Conservation (phyloP, 2,888 invertebrate genomes). For the Lasioglossum marginatum region DNA sequence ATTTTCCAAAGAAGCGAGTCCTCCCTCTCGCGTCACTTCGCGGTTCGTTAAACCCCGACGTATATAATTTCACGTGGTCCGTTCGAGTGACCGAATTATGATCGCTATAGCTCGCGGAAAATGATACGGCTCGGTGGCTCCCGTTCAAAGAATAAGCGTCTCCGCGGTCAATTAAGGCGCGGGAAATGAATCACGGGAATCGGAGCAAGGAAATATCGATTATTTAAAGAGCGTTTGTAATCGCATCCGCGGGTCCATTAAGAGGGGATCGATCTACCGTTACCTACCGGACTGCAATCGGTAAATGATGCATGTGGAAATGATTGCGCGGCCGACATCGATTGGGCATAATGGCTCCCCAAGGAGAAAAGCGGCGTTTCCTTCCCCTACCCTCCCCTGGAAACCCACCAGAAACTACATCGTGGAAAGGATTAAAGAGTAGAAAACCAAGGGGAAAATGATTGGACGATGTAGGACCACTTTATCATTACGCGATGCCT, state of each 20-base stretch:
- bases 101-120: not conserved
- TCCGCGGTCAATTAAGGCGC: slow-evolving; percentile 40
- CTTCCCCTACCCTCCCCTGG: slow-evolving; percentile 16
- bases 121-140: slow-evolving; percentile 22
- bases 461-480: slow-evolving; percentile 58
- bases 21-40: not conserved
- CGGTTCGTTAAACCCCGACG: not conserved
- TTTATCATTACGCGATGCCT: slow-evolving; percentile 47
- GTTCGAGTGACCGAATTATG: not conserved
- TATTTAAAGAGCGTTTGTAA: slow-evolving; percentile 50
- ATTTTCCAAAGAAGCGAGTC: not conserved
- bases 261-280: slow-evolving; percentile 60
- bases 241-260: slow-evolving; percentile 39
- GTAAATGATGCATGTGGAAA: slow-evolving; percentile 69
- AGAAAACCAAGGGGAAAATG: slow-evolving; percentile 53
- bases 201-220: slow-evolving; percentile 57
- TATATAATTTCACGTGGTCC: not conserved
- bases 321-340: slow-evolving; percentile 65
- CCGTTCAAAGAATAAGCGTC: slow-evolving; percentile 7
- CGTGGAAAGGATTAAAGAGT: slow-evolving; percentile 39
- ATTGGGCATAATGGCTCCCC: slow-evolving; percentile 61
- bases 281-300: slow-evolving; percentile 36
- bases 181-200: slow-evolving; percentile 32
- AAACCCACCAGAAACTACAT: slow-evolving; percentile 53
- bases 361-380: slow-evolving; percentile 53